phyloP scores from a whole-genome alignment of 2,888 invertebrate species.

The Megastigmus dorsalis region DNA sequence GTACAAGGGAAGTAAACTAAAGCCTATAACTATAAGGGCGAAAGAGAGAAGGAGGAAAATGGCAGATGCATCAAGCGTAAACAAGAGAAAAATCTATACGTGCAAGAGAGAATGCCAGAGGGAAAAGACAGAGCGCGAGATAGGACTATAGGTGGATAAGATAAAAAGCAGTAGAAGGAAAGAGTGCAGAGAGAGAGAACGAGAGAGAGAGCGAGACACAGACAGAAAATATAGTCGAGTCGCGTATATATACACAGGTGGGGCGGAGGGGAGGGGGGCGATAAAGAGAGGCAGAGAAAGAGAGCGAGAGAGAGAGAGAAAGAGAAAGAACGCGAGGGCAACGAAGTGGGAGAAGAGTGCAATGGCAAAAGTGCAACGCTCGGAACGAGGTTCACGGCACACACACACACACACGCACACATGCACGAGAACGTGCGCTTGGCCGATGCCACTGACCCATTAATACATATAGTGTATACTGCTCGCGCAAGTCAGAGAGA shows the following conservation, averaged over 20 bases:
- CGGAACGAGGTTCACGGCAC: conserved; percentile 64
- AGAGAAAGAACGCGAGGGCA: conserved; percentile 22
- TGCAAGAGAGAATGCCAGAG: not conserved
- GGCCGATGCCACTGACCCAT: conserved; percentile 73
- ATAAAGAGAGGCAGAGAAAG: not conserved
- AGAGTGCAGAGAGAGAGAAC: not conserved
- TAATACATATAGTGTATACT: conserved; percentile 72
- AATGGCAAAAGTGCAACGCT: conserved; percentile 67
- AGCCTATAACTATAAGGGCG: too few relatives aligned
- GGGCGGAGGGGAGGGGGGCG: not conserved
- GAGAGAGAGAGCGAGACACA: too few relatives aligned
- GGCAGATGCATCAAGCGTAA: not conserved
- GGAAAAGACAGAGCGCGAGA: not conserved
- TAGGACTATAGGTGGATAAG: not conserved
- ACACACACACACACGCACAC: conserved; percentile 53
- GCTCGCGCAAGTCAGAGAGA: conserved; percentile 53
- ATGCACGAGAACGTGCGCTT: too few relatives aligned
- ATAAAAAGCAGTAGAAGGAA: conserved; percentile 4
- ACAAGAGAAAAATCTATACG: too few relatives aligned
- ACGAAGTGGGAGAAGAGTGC: conserved; percentile 25
- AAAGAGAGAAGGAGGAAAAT: not conserved
- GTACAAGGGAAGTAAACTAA: too few relatives aligned
- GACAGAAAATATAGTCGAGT: not conserved
- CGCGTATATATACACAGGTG: not conserved
- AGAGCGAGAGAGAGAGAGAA: conserved; percentile 8